phyloP scores from a whole-genome alignment of 2,888 invertebrate species.

The Ischnus inquisitorius region DNA sequence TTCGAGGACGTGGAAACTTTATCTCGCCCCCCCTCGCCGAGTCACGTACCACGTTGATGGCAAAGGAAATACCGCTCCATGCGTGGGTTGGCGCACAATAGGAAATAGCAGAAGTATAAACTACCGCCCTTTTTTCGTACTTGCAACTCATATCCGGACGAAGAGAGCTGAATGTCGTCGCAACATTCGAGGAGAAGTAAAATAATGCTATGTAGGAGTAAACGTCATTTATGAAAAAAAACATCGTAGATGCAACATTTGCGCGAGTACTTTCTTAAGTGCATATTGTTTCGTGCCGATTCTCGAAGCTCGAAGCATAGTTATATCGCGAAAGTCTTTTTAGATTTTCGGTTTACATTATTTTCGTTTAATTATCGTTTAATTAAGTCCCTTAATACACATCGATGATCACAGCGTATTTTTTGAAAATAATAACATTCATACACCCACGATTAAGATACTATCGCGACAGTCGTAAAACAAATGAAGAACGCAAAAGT shows the following conservation, averaged over 20 bases:
- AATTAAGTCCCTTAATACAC: too few relatives aligned
- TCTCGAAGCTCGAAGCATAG: too few relatives aligned
- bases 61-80: conserved; percentile 60
- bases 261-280: too few relatives aligned
- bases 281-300: too few relatives aligned
- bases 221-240: too few relatives aligned
- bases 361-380: too few relatives aligned
- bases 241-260: too few relatives aligned
- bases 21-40: conserved; percentile 50
- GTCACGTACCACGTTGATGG: conserved; percentile 64
- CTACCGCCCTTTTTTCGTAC: conserved; percentile 17
- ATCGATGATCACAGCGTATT: not conserved
- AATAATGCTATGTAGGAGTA: conserved; percentile 9
- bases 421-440: not conserved
- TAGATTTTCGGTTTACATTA: too few relatives aligned
- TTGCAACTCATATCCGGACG: conserved; percentile 10
- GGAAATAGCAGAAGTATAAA: conserved; percentile 1
- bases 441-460: not conserved
- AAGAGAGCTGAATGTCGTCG: conserved; percentile 24
- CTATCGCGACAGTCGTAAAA: too few relatives aligned
- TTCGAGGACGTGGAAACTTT: conserved; percentile 67
- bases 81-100: conserved; percentile 47
- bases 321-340: too few relatives aligned
- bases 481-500: too few relatives aligned
- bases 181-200: conserved; percentile 36